Percentiles rank a stretch among this genome's conserved stretches.
These are phyloP conservation scores for Drosophila triauraria DNA, from an alignment of 1,140 invertebrate genomes.

Conservation along the genomic window DNA sequence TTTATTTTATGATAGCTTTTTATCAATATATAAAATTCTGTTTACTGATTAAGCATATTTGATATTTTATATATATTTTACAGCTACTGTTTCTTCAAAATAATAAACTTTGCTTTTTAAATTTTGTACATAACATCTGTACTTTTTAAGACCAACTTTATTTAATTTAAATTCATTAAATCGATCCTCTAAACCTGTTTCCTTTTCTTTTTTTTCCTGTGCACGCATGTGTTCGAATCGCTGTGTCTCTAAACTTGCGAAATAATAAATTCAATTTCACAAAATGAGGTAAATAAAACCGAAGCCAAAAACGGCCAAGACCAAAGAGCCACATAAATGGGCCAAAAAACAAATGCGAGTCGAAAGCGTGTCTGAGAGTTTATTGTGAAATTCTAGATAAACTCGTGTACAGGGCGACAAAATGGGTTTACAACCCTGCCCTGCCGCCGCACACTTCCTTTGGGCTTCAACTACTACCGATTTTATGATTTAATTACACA, in stretches of 20 bases:
- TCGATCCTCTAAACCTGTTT: neutral
- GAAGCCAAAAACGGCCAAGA: constrained; percentile 46
- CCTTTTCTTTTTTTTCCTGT: constrained; percentile 3
- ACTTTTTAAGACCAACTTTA: too few species aligned
- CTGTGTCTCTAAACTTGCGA: constrained; percentile 59
- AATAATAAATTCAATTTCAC: constrained; percentile 82
- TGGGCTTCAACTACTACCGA: constrained; percentile 10
- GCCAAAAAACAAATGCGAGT: constrained; percentile 29
- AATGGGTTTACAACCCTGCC: neutral
- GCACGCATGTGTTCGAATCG: constrained; percentile 24
- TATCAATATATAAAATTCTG: neutral
- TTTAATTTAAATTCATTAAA: neutral
- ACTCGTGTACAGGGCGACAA: constrained; percentile 4
- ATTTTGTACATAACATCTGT: too few species aligned
- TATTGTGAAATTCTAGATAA: constrained; percentile 74
- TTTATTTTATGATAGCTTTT: neutral
- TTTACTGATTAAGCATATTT: too few species aligned
- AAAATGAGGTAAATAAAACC: constrained; percentile 54
- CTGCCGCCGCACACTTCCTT: neutral
- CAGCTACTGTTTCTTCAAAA: too few species aligned
- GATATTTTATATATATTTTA: too few species aligned
- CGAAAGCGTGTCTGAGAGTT: constrained; percentile 59
- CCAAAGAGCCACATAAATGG: constrained; percentile 30
- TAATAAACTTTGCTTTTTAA: too few species aligned
- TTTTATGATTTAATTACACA: constrained; percentile 15